Conservation (phyloP, 1,140 invertebrate genomes). For the Halesus radiatus region DNA sequence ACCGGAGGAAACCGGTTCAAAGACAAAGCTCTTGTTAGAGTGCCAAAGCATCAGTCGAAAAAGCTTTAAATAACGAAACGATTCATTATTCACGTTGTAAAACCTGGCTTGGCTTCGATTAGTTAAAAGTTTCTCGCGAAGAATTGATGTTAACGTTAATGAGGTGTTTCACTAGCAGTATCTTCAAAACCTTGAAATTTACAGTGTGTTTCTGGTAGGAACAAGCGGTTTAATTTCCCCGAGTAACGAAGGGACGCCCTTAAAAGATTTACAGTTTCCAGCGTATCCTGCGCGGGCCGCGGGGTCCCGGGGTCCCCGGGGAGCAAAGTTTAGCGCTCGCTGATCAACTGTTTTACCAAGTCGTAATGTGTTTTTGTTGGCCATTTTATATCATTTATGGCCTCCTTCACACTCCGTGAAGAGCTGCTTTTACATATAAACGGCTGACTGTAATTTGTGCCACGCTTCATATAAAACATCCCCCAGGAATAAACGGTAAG, state of each 20-base stretch:
- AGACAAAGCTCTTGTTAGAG: no score
- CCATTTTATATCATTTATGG: constrained; percentile 12
- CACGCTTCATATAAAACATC: constrained; percentile 7
- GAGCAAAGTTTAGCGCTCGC: constrained; percentile 8
- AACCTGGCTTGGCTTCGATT: no score
- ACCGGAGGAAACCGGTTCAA: no score
- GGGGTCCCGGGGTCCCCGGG: not conserved
- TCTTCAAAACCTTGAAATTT: no score
- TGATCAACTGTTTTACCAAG: constrained; percentile 26
- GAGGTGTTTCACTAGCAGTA: no score
- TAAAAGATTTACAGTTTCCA: constrained; percentile 16
- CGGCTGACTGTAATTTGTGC: constrained; percentile 16
- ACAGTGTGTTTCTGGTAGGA: not conserved
- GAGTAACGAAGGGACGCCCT: not conserved
- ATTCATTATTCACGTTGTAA: no score
- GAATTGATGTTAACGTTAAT: no score
- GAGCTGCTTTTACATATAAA: constrained; percentile 8
- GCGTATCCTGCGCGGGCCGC: not conserved
- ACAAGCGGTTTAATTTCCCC: constrained; percentile 5
- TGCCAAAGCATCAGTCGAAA: no score
- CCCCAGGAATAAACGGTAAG: not conserved
- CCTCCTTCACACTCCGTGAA: constrained; percentile 17
- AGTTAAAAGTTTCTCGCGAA: no score
- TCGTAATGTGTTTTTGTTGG: constrained; percentile 26
- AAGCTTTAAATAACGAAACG: no score